Conservation (phyloP, 1,140 invertebrate species). For the Zaprionus ghesquierei region DNA sequence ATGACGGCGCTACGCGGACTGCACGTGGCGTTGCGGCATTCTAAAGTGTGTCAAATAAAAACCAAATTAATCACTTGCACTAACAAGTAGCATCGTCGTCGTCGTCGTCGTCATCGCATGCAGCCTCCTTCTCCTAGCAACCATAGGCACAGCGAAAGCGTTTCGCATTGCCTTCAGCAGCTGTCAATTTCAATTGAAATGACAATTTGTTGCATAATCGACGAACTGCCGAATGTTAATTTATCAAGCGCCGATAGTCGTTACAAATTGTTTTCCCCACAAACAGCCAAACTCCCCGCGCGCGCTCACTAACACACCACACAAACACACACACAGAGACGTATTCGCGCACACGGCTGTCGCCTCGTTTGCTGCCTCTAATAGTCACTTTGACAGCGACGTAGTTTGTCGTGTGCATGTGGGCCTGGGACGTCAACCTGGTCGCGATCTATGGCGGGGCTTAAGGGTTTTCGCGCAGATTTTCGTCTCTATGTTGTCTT, state of each 20-base stretch:
- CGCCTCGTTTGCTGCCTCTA: conserved; percentile 3
- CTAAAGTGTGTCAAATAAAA: conserved; percentile 65
- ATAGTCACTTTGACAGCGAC: conserved; percentile 35
- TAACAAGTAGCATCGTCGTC: conserved; percentile 37
- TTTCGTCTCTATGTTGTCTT: neutral
- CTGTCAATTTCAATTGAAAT: conserved; percentile 77
- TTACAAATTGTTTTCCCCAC: conserved; percentile 76
- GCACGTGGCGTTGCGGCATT: conserved; percentile 36
- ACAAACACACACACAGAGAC: neutral
- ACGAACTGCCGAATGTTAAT: conserved; percentile 74
- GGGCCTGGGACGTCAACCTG: conserved; percentile 28
- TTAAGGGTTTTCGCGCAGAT: neutral
- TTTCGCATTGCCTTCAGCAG: conserved; percentile 32
- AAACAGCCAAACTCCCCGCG: conserved; percentile 34
- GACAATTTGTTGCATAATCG: conserved; percentile 80
- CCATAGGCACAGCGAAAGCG: conserved; percentile 41
- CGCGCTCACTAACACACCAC: neutral
- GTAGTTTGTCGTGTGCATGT: conserved; percentile 41
- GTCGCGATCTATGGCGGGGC: conserved; percentile 3
- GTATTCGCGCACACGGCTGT: conserved; percentile 13
- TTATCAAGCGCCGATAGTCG: conserved; percentile 75
- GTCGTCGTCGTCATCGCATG: neutral
- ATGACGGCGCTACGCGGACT: conserved; percentile 25
- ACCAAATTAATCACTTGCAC: conserved; percentile 69
- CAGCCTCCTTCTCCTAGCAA: conserved; percentile 1